Conservation (phyloP, 2,797 vertebrate species). For the Chromobotia macracanthus region DNA sequence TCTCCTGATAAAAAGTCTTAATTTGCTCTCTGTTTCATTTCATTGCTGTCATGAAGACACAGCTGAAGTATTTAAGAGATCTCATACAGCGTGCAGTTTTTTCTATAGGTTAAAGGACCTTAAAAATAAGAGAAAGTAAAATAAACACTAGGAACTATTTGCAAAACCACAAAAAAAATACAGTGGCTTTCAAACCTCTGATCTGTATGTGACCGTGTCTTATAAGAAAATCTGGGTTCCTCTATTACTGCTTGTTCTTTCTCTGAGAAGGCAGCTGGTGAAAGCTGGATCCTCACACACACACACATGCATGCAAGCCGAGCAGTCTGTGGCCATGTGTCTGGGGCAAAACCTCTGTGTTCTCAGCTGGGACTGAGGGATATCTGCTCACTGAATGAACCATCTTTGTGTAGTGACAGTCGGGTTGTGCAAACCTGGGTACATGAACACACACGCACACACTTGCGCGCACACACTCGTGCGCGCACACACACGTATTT, state of each 20-base stretch:
- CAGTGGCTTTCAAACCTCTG: too few relatives aligned
- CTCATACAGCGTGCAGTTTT: too few relatives aligned
- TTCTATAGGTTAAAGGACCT: too few relatives aligned
- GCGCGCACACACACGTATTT: conserved; percentile 16
- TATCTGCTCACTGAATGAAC: conserved; percentile 43
- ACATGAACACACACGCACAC: conserved; percentile 37
- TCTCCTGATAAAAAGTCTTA: too few relatives aligned
- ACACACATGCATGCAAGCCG: background rate
- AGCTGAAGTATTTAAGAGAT: too few relatives aligned
- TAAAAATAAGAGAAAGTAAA: too few relatives aligned
- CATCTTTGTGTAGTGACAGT: conserved; percentile 38
- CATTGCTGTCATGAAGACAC: too few relatives aligned
- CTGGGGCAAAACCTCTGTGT: background rate
- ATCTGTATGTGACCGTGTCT: conserved; percentile 27
- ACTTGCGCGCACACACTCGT: conserved; percentile 17
- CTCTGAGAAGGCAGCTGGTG: conserved; percentile 18
- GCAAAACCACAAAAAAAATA: too few relatives aligned
- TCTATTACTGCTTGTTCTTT: conserved; percentile 14
- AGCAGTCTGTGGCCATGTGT: conserved; percentile 8
- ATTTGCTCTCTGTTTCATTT: too few relatives aligned
- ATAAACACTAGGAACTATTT: too few relatives aligned
- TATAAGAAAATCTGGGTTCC: conserved; percentile 16
- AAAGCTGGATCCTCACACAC: background rate
- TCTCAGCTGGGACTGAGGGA: background rate
- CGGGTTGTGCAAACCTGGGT: conserved; percentile 25